Conservation (phyloP, 2,113 vertebrate genomes). For the Epinephelus cyanopodus region DNA sequence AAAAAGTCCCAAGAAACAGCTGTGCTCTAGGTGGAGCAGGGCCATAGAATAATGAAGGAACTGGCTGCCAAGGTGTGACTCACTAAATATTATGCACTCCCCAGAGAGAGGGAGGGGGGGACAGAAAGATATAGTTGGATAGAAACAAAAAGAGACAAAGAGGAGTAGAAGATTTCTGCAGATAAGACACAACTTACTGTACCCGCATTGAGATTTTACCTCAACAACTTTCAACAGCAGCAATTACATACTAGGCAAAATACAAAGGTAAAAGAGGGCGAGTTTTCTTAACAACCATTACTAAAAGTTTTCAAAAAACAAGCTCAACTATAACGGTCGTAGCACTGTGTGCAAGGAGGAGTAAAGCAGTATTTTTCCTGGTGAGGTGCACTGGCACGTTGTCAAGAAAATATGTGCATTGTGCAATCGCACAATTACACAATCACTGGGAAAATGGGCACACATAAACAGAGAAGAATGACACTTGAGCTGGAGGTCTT, state of each 20-base stretch:
- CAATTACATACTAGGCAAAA: neutral
- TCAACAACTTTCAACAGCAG: neutral
- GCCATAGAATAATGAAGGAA: conserved; percentile 71
- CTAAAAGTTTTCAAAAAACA: conserved; percentile 5
- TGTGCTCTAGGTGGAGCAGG: conserved; percentile 77
- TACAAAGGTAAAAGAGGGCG: neutral
- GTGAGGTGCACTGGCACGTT: conserved; percentile 6
- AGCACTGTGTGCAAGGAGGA: conserved; percentile 5
- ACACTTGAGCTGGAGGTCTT: conserved; percentile 18
- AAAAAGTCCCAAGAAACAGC: conserved; percentile 73
- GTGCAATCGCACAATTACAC: conserved; percentile 22
- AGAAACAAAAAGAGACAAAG: conserved; percentile 13
- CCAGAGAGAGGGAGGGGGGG: conserved; percentile 55
- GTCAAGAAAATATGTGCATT: conserved; percentile 39
- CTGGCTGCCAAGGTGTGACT: conserved; percentile 82
- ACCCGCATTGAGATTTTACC: neutral
- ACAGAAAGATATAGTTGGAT: conserved; percentile 25
- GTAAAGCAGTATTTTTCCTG: conserved; percentile 1
- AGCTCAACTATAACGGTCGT: neutral
- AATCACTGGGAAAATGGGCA: conserved; percentile 36
- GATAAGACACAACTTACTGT: neutral
- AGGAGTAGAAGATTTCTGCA: neutral
- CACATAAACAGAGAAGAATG: neutral
- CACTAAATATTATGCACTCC: conserved; percentile 72
- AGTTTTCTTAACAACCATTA: neutral